Base-by-base conservation (phyloP, 2,888 invertebrate genomes). In the Hirtodrosophila duncani region DNA sequence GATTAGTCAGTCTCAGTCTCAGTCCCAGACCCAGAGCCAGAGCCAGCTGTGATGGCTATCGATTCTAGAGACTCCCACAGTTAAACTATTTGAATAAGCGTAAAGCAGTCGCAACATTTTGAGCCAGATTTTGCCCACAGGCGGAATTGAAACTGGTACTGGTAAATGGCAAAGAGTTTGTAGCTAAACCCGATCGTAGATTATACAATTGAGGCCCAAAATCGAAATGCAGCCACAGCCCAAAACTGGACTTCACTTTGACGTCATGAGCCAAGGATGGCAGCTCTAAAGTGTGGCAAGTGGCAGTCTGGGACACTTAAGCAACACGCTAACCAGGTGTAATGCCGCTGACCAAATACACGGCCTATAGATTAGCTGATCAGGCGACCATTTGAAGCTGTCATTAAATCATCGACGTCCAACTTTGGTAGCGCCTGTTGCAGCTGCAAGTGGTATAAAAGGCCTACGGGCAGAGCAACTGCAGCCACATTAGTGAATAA, bases 401-500 rank as follows among this genome's bases (percentile, higher is more conserved):
- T 31, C 44, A 67, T 75, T 75, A 77, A 70, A 77, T 75, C 81
- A 75, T 58, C 65, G 53, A 48, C 46, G 24, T 30, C 43, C 80
- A 55, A 60, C 31, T 53, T 48, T 16, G 63, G 58, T 23, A 24
- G 27, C 34, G 18, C 30, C 18, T 9, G 10, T 20, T 37, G 48
- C 29, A 29, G 30, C 38, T 33, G 46, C 39, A 9, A 18, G 24
- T 14, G 30, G 41, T 80, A 75, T 75, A 75, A 67, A 75, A 75
- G 69, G 23, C 41, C 16, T 37, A 7, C 5, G 34, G 13, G n/a
- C 21, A 34, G 7, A 29, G 29, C 41, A 26, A 18, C 16, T 30
- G 49, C 33, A 48, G 62, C 59, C 29, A 13, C 63, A 75, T 30
- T 49, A 51, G 37, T 50, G 33, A 30, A 51, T 17, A 26, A 31